Conservation (phyloP, 2,888 invertebrate genomes). For the Glyphotaelius pellucidus region DNA sequence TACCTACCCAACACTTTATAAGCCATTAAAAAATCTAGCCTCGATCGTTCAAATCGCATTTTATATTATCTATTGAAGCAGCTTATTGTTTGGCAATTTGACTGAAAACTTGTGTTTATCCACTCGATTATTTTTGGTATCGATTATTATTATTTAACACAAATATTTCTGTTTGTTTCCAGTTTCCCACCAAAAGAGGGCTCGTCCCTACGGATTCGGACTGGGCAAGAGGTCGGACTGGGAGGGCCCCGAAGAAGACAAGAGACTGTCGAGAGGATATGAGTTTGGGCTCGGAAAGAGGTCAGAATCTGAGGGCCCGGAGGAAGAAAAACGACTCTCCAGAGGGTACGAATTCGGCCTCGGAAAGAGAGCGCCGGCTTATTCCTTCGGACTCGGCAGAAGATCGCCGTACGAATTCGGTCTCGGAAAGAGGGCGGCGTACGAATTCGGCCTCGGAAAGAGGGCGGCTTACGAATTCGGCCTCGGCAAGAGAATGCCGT, state of each 20-base stretch:
- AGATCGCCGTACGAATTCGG: slow-evolving; percentile 68
- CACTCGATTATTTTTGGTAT: no score
- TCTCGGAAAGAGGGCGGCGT: slow-evolving; percentile 68
- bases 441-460: slow-evolving; percentile 63
- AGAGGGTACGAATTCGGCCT: slow-evolving; percentile 67
- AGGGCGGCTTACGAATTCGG: slow-evolving; percentile 63
- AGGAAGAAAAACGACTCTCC: slow-evolving; percentile 44
- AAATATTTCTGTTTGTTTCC: slow-evolving; percentile 61
- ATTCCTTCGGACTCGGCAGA: slow-evolving; percentile 60
- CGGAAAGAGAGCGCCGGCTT: slow-evolving; percentile 57
- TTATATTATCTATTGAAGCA: not conserved
- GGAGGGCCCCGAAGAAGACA: slow-evolving; percentile 60
- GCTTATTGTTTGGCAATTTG: not conserved
- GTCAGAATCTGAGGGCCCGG: slow-evolving; percentile 57
- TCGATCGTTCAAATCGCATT: not conserved
- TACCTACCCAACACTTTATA: not conserved
- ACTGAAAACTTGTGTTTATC: no score
- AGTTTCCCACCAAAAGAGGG: slow-evolving; percentile 77
- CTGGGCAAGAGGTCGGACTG: slow-evolving; percentile 78
- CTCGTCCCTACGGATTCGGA: slow-evolving; percentile 83
- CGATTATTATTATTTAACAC: not conserved
- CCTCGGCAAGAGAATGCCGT: slow-evolving; percentile 57
- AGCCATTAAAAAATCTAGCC: not conserved
- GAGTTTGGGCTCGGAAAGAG: slow-evolving; percentile 67
- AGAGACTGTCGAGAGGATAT: slow-evolving; percentile 50